phyloP scores from a whole-genome alignment of 1,140 invertebrate genomes.

The Batillaria attramentaria region DNA sequence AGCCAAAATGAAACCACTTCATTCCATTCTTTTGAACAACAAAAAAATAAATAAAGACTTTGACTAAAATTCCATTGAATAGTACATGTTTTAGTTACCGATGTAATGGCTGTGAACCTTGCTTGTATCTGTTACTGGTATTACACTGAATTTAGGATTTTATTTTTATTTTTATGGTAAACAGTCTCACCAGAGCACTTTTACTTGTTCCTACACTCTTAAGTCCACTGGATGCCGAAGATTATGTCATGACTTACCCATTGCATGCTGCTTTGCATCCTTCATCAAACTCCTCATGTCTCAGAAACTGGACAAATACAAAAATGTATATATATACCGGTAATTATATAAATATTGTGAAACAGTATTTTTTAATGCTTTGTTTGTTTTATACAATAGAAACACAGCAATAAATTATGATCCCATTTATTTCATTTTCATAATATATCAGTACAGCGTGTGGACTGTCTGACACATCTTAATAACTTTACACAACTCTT shows the following conservation, averaged over 20 bases:
- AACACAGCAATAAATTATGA: too few species aligned
- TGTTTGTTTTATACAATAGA: too few species aligned
- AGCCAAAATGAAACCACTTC: not conserved
- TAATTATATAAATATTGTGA: too few species aligned
- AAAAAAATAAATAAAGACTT: conserved; percentile 8
- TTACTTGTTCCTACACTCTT: too few species aligned
- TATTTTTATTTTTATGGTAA: too few species aligned
- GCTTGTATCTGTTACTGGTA: not conserved
- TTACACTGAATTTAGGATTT: not conserved
- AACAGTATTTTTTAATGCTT: too few species aligned
- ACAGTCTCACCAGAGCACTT: too few species aligned
- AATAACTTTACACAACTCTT: too few species aligned
- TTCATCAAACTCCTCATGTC: conserved; percentile 97
- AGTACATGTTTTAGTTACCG: not conserved
- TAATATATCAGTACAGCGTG: too few species aligned
- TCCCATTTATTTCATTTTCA: too few species aligned
- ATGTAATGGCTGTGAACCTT: not conserved
- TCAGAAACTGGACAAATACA: conserved; percentile 79
- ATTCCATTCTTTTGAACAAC: not conserved
- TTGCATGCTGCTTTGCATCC: conserved; percentile 97
- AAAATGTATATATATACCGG: not conserved
- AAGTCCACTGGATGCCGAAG: too few species aligned
- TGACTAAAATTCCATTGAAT: not conserved
- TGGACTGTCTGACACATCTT: too few species aligned
- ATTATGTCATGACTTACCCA: conserved; percentile 90